Evolutionary conservation across 2,797 vertebrate species (phyloP).

Genomic region (Halcyon badia): DNA sequence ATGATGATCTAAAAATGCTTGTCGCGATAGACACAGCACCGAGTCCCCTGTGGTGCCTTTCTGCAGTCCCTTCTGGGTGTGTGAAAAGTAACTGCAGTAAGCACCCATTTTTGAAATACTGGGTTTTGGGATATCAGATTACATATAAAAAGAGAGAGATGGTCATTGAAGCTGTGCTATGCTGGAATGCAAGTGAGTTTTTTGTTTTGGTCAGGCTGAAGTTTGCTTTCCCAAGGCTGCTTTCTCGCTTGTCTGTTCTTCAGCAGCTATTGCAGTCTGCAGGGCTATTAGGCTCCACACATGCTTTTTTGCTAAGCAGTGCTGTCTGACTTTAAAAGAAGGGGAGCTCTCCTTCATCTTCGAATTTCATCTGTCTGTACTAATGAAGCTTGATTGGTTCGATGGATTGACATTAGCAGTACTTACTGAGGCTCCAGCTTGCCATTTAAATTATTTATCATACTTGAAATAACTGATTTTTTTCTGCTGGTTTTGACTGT

Average conservation of each 20-base stretch:
- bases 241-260: background rate
- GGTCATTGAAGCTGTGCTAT: background rate
- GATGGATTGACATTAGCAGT: background rate
- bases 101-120: background rate
- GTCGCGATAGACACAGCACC: rapidly evolving
- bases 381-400: background rate
- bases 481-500: background rate
- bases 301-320: background rate
- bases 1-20: background rate
- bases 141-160: background rate
- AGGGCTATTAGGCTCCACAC: background rate
- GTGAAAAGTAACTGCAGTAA: background rate
- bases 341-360: background rate
- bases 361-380: background rate
- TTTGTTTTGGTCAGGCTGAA: background rate
- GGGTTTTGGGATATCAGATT: background rate
- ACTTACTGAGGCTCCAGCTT: background rate
- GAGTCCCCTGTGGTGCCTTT: background rate
- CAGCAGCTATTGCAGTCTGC: background rate
- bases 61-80: background rate
- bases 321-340: background rate
- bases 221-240: background rate
- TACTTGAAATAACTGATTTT: background rate
- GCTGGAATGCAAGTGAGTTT: background rate
- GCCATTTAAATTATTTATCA: background rate